Base-by-base conservation (phyloP, 1,140 invertebrate species). In the Heliconius melpomene region DNA sequence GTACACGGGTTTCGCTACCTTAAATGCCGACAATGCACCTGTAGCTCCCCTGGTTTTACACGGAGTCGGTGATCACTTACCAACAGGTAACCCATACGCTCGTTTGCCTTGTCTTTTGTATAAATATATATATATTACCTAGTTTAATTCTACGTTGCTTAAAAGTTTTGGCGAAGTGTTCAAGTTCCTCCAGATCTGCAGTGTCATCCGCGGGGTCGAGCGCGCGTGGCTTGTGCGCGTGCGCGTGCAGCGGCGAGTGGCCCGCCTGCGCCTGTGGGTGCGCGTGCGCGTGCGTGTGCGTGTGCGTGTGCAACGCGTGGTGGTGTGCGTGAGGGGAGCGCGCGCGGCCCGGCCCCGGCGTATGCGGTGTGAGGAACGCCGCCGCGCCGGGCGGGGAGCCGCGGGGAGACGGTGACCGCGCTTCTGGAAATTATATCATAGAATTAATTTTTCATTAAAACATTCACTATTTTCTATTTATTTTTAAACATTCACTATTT, bases 91-190 rank as follows among this genome's bases (percentile, higher is more conserved):
- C 13, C 40, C 3, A 13, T 13, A 46, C 40, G 40, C 40, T 13
- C 40, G 11, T 46, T 16, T 46, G 40, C 40, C 13, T 46, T 0
- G 40, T 46, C 13, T 46, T 46, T 46, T 13, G 3, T 11, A 46
- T 16, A 5, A 46, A 46, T 3, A 46, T 46, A 16, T 46, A 46
- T 46, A 46, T 46, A 46, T 46, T 46, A 46, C 92, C 92, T 84
- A 99, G 95, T 94, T 99, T 99, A 84, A 99, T 99, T 85, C 98
- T 95, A 72, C 98, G 95, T 94, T 99, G 98, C 90, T 99, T 99
- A 93, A 99, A 99, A 9, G 98, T 98, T 93, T 99, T 99, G 46
- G 98, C 98, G 91, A 99, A 99, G 88, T 99, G 98, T 92, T 99
- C 98, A 40, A 99, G 95, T 90, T 99, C 98, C 92, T 99, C 98